Evolutionary conservation across 64 coral and sea anemone species (phyloP).

Genomic region (Montipora efflorescens): DNA sequence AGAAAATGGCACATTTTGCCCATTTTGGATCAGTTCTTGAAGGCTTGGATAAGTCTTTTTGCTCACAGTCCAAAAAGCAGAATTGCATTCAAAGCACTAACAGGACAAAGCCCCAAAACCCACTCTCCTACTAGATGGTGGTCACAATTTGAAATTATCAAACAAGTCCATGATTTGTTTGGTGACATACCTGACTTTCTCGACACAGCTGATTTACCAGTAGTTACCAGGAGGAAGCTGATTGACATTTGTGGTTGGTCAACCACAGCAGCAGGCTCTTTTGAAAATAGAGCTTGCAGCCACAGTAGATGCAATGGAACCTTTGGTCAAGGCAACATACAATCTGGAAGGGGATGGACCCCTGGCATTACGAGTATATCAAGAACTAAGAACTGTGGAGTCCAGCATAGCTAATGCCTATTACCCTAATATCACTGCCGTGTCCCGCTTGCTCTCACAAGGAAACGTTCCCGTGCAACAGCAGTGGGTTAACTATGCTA

Average conservation of each 20-base stretch:
- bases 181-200: neutral
- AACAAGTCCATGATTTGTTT: neutral
- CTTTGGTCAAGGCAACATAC: constrained; percentile 73
- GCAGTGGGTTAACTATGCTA: constrained; percentile 67
- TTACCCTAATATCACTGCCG: constrained; percentile 37
- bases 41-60: neutral
- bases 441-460: neutral
- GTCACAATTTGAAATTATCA: neutral
- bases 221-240: neutral
- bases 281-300: constrained; percentile 57
- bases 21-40: constrained; percentile 12
- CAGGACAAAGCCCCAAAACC: neutral
- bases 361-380: constrained; percentile 34
- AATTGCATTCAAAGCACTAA: neutral
- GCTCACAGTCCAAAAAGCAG: neutral
- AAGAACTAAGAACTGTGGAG: constrained; percentile 47
- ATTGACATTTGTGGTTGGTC: too few relatives aligned
- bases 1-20: constrained; percentile 39
- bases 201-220: neutral
- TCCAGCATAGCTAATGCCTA: constrained; percentile 9
- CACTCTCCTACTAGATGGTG: neutral
- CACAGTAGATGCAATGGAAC: constrained; percentile 52
- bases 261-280: constrained; percentile 10
- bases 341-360: constrained; percentile 58
- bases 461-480: constrained; percentile 25